Conservation (phyloP, 1,140 invertebrate genomes). For the Protaetia brevitarsis region DNA sequence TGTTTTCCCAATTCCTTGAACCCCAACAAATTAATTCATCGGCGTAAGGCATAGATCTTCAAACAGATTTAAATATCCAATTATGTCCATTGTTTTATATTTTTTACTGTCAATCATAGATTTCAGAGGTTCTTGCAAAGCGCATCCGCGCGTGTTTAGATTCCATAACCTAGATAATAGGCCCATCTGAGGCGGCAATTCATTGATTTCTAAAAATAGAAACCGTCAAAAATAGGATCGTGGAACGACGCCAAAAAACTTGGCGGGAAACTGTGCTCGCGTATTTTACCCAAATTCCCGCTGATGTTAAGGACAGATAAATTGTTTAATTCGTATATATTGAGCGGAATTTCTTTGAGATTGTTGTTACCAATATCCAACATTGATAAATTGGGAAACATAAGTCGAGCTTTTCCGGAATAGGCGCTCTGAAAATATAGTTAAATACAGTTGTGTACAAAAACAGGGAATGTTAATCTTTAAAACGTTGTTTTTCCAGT, state of each 20-base stretch:
- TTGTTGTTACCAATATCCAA: constrained; percentile 91
- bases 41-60: constrained; percentile 90
- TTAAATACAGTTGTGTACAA: background rate
- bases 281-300: constrained; percentile 69
- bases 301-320: constrained; percentile 93
- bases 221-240: constrained; percentile 14
- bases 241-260: background rate
- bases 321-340: constrained; percentile 81
- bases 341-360: constrained; percentile 74
- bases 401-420: constrained; percentile 62
- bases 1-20: constrained; percentile 92
- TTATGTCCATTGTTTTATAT: constrained; percentile 94
- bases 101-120: constrained; percentile 91
- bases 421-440: constrained; percentile 31
- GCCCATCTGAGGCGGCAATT: constrained; percentile 93
- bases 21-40: constrained; percentile 96
- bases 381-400: constrained; percentile 94
- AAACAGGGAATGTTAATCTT: background rate
- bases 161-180: constrained; percentile 92
- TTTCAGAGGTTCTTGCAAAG: constrained; percentile 82
- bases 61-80: constrained; percentile 89
- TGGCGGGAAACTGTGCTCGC: background rate
- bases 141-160: constrained; percentile 87
- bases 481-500: too few species aligned
- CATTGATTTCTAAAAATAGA: constrained; percentile 64